These are phyloP conservation scores for Chaetura pelagica DNA, from an alignment of 2,113 vertebrate species.

Conservation along the genomic window DNA sequence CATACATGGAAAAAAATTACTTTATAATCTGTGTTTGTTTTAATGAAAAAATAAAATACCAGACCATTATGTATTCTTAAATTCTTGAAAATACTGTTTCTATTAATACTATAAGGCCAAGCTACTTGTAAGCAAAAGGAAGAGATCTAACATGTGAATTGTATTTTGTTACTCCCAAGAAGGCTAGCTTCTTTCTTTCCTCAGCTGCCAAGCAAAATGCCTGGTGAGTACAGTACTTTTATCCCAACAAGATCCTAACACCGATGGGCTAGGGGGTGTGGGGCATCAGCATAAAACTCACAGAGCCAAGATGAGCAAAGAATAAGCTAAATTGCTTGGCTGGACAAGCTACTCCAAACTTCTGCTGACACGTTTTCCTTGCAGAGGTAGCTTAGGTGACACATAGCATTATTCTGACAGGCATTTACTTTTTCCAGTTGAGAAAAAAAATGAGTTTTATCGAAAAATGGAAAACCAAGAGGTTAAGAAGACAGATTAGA, in stretches of 20 bases:
- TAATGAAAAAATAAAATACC: no score
- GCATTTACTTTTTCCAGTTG: not conserved
- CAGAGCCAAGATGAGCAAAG: not conserved
- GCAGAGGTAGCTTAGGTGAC: not conserved
- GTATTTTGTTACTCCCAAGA: not conserved
- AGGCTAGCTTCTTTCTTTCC: not conserved
- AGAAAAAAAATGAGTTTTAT: not conserved
- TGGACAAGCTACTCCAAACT: not conserved
- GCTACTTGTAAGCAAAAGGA: not conserved
- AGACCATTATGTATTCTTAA: not conserved
- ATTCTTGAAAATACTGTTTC: not conserved
- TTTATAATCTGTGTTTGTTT: not conserved
- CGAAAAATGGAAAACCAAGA: not conserved
- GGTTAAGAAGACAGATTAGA: not conserved
- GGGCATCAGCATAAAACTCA: not conserved
- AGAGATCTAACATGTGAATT: not conserved
- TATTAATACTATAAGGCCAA: not conserved
- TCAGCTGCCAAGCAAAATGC: not conserved
- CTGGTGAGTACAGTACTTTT: not conserved
- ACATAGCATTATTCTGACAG: not conserved
- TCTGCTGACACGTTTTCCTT: not conserved
- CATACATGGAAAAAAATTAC: fast-evolving
- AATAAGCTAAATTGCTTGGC: not conserved
- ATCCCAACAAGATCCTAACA: not conserved
- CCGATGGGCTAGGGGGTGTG: not conserved